A percentile compares a stretch with the other conserved stretches of the same genome.
Evolutionary conservation across 2,797 vertebrate genomes (phyloP).

Genomic region (Pseudocheirus occidentalis): DNA sequence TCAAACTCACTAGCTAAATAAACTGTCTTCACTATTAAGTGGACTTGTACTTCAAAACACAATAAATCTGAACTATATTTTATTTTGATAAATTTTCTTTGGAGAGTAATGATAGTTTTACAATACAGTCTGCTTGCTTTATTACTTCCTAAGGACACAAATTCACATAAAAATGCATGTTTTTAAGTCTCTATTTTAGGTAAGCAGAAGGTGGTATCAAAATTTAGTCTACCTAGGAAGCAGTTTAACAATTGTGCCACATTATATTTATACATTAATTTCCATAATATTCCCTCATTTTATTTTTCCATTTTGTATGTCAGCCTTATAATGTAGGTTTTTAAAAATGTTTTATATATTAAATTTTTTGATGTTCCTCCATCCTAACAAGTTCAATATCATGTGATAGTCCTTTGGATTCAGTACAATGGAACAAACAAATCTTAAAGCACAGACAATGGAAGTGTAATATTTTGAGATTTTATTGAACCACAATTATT

Average conservation of each 20-base stretch:
- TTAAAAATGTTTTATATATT: slow-evolving; percentile 27
- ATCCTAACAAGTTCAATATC: slow-evolving; percentile 45
- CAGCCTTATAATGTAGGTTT: background rate
- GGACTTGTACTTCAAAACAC: background rate
- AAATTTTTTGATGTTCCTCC: slow-evolving; percentile 40
- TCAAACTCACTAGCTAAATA: background rate
- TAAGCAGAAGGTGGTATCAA: background rate
- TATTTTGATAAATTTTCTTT: background rate
- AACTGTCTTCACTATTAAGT: background rate
- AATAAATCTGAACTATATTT: background rate
- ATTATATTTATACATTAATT: slow-evolving; percentile 6
- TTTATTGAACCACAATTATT: slow-evolving; percentile 39
- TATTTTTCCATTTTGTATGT: slow-evolving; percentile 11
- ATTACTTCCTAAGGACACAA: background rate
- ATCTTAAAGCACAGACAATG: background rate
- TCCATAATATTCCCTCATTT: slow-evolving; percentile 8
- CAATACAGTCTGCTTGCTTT: background rate
- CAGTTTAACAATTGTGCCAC: background rate
- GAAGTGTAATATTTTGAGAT: background rate
- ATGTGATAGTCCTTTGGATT: slow-evolving; percentile 24
- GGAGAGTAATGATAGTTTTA: background rate
- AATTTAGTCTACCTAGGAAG: background rate
- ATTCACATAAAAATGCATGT: background rate
- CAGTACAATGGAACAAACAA: slow-evolving; percentile 16
- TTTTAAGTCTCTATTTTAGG: background rate